Evolutionary conservation across 2,888 invertebrate genomes (phyloP).

Genomic region (Emmelina monodactyla): DNA sequence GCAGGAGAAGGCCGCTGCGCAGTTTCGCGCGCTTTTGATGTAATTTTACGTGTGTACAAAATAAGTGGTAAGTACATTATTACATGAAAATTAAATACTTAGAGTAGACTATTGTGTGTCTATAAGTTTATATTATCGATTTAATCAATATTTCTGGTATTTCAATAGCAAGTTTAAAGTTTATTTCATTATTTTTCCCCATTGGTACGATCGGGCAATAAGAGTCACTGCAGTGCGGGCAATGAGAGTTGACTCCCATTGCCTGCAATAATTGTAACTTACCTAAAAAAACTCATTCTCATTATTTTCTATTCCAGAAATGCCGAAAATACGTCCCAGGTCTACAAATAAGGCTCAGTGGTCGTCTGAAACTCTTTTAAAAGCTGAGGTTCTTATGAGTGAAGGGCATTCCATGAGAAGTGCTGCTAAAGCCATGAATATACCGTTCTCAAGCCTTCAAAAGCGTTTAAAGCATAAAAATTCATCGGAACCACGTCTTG

Average conservation of each 20-base stretch:
- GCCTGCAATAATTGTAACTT: too few relatives aligned
- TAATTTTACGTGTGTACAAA: constrained; percentile 16
- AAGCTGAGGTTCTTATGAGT: neutral
- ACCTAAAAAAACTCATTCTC: too few relatives aligned
- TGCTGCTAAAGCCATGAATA: constrained; percentile 15
- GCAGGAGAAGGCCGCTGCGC: too few relatives aligned
- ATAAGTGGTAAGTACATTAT: constrained; percentile 12
- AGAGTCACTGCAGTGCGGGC: constrained; percentile 11
- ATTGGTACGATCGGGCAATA: constrained; percentile 11
- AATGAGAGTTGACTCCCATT: constrained; percentile 7
- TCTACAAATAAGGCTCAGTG: neutral
- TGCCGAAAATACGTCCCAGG: neutral
- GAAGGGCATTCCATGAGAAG: constrained; percentile 16
- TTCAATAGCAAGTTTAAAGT: constrained; percentile 10
- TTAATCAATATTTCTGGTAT: constrained; percentile 9
- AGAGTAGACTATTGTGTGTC: constrained; percentile 10
- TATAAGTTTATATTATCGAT: constrained; percentile 11
- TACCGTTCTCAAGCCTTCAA: constrained; percentile 17
- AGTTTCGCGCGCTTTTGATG: constrained; percentile 14
- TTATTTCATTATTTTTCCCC: constrained; percentile 9
- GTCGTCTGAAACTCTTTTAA: neutral
- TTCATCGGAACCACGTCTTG: constrained; percentile 18
- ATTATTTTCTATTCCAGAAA: too few relatives aligned
- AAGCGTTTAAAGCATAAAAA: constrained; percentile 17
- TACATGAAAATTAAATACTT: constrained; percentile 11